Conservation (phyloP, 2,113 vertebrate species). For the Neofelis nebulosa region DNA sequence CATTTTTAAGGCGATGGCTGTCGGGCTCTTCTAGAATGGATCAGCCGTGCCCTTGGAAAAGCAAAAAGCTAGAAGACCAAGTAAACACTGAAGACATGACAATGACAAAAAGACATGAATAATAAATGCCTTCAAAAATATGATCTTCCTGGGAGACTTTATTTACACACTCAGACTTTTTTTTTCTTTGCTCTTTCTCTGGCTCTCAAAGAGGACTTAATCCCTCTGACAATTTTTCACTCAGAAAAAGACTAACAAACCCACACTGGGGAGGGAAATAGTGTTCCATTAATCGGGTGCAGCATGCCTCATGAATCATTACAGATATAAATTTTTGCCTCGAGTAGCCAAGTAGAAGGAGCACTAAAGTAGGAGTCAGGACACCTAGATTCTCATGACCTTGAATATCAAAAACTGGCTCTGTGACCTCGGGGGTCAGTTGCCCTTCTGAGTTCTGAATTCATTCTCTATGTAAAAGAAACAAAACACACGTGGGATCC, state of each 20-base stretch:
- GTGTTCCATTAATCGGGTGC: constrained; percentile 14
- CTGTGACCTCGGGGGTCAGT: neutral
- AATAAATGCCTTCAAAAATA: constrained; percentile 71
- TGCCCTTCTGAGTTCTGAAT: neutral
- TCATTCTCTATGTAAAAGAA: neutral
- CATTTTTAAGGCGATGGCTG: constrained; percentile 43
- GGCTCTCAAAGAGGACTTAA: constrained; percentile 56
- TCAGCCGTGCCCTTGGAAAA: constrained; percentile 57
- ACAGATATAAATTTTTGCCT: constrained; percentile 17
- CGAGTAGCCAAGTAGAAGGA: neutral
- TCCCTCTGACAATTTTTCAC: constrained; percentile 59
- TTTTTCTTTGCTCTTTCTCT: constrained; percentile 10
- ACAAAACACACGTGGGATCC: neutral
- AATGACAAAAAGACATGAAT: constrained; percentile 65
- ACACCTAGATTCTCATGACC: neutral
- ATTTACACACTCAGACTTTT: constrained; percentile 39
- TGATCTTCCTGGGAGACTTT: constrained; percentile 47
- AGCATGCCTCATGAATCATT: constrained; percentile 20
- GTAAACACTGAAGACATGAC: constrained; percentile 62
- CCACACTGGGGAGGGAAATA: neutral
- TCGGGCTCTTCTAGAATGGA: constrained; percentile 42
- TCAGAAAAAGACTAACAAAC: constrained; percentile 50
- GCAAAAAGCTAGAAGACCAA: constrained; percentile 56
- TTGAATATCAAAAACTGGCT: neutral
- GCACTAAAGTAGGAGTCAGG: neutral